Evolutionary conservation across 2,797 vertebrate species (phyloP), one percentile per base, ranked within the genome.

Genomic region (Acridotheres tristis): DNA sequence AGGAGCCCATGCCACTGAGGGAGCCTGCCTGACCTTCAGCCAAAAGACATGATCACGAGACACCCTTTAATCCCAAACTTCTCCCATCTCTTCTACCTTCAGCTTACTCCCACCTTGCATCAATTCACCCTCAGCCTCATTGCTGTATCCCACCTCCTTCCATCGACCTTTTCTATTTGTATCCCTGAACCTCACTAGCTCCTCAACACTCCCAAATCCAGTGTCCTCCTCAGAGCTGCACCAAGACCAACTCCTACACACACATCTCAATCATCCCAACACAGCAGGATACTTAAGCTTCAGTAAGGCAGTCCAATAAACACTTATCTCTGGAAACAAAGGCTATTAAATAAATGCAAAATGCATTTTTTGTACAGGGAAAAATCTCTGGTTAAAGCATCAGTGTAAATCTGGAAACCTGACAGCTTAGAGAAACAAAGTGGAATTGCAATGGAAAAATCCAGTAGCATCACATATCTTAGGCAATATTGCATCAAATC

Each of bases 111-210:
- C 43, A 12, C 2, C n/a, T 69, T 48, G 20, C 4, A 2, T 20
- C 40, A 63, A 32, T 18, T 48, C 36, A 51, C 48, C 30, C 66
- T 78, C 50, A 63, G 50, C 42, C 40, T 67, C 53, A 23, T 3
- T 1, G 0, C 0, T 45, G n/a, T 10, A 65, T n/a, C 19, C 43
- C 30, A 59, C 25, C 50, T 58, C n/a, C 30, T 83, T 20, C 23
- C 32, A 11, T 0, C 0, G 0, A 43, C 82, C n/a, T 53, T 58
- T 27, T 16, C 6, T 27, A 51, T 40, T 54, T 58, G 22, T 50
- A 54, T 42, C 54, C 72, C 45, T 42, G 30, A 67, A 68, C 19
- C 16, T 63, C 20, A 1, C 27, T 36, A 29, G 9, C 17, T 47
- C 21, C 38, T 50, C 45, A 81, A 36, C 12, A 10, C 53, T 59